These are phyloP conservation scores for Arremon aurantiirostris DNA, from an alignment of 2,797 vertebrate genomes.

Conservation along the genomic window DNA sequence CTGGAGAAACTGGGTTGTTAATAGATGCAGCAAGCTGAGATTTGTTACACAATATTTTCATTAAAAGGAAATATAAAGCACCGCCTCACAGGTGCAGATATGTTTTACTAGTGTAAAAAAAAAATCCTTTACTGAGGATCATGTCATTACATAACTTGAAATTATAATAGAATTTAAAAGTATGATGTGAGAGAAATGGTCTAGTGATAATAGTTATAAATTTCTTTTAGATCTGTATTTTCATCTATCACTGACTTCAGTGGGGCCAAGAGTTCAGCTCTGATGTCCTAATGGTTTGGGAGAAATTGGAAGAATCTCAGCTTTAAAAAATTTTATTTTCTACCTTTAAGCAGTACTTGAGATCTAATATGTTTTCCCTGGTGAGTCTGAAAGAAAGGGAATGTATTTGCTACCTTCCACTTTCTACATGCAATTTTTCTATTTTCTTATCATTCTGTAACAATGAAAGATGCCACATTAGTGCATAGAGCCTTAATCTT, in stretches of 20 bases:
- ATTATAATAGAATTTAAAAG: conserved; percentile 39
- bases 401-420: conserved; percentile 39
- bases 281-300: conserved; percentile 15
- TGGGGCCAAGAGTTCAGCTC: background rate
- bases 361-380: conserved; percentile 13
- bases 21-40: background rate
- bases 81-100: conserved; percentile 5
- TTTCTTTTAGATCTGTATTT: conserved; percentile 12
- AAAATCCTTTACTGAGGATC: background rate
- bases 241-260: background rate
- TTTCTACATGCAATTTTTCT: conserved; percentile 51
- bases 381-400: conserved; percentile 17
- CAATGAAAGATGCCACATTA: conserved; percentile 59
- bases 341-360: background rate
- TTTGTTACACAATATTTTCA: conserved; percentile 8
- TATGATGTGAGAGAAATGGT: conserved; percentile 16
- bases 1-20: conserved; percentile 1
- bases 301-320: background rate
- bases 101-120: background rate
- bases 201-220: background rate
- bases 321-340: background rate
- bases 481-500: conserved; percentile 50
- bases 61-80: background rate
- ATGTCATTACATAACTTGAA: background rate
- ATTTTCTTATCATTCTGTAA: conserved; percentile 62